Conservation (phyloP, 2,888 invertebrate genomes). For the Pristionchus japonicus region DNA sequence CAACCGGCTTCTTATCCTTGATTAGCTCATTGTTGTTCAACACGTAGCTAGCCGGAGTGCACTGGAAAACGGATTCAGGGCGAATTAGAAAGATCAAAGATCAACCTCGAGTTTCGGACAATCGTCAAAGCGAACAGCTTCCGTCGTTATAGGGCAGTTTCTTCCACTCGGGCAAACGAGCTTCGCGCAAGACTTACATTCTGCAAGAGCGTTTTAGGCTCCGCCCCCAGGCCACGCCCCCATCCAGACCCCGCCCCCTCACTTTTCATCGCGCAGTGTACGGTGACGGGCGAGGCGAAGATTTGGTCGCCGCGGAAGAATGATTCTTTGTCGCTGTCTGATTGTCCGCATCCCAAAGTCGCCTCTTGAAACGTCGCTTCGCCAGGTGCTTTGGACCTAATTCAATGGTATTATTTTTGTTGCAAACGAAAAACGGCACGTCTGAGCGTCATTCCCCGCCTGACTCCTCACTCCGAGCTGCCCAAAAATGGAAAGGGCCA, state of each 20-base stretch:
- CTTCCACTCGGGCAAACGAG: neutral
- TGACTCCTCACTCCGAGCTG: no score
- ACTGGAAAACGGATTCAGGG: neutral
- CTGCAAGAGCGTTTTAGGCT: no score
- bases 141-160: neutral
- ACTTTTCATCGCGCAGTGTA: neutral
- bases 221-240: no score
- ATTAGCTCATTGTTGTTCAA: no score
- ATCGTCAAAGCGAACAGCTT: neutral
- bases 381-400: no score
- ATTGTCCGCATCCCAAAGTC: neutral
- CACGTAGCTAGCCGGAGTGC: neutral
- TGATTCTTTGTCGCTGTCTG: neutral
- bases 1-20: neutral
- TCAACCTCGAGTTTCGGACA: neutral
- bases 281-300: neutral
- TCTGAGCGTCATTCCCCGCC: no score
- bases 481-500: no score
- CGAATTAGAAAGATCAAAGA: neutral
- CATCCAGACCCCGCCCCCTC: neutral
- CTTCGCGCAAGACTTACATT: no score
- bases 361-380: no score
- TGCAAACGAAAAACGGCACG: no score
- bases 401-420: no score
- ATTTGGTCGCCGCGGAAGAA: neutral